Evolutionary conservation across 2,797 vertebrate genomes (phyloP).

Genomic region (Okamejei kenojei): DNA sequence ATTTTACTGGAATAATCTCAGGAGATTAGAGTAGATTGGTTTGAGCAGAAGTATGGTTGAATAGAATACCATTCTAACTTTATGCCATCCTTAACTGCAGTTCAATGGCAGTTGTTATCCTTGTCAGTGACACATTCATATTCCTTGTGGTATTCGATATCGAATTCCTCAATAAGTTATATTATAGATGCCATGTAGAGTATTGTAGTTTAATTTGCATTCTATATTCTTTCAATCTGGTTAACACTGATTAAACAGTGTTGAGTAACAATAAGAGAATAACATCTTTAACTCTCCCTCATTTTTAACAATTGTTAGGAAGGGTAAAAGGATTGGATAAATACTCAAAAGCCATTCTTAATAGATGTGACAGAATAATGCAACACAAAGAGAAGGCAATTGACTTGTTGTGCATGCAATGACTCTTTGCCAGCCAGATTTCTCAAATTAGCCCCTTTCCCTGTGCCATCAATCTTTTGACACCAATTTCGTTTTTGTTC

Average conservation of each 20-base stretch:
- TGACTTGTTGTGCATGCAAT: too few relatives aligned
- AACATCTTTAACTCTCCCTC: not conserved
- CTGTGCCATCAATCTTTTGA: too few relatives aligned
- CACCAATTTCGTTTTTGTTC: too few relatives aligned
- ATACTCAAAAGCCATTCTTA: not conserved
- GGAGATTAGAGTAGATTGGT: not conserved
- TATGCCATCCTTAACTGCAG: not conserved
- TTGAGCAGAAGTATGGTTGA: not conserved
- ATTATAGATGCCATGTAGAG: not conserved
- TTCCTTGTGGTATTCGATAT: not conserved
- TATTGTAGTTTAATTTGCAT: not conserved
- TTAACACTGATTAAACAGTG: not conserved
- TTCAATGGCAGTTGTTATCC: not conserved
- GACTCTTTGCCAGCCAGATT: too few relatives aligned
- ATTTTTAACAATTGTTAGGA: not conserved
- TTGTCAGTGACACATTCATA: not conserved
- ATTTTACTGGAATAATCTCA: not conserved
- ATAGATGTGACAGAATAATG: not conserved
- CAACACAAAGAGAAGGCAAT: not conserved
- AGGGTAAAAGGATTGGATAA: not conserved
- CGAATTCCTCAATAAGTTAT: not conserved
- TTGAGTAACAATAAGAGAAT: not conserved
- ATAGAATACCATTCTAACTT: not conserved
- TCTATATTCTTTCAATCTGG: not conserved
- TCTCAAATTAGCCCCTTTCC: too few relatives aligned